Evolutionary conservation across 2,113 vertebrate genomes (phyloP), one percentile per base, ranked within the genome.

Genomic region (Solenodon paradoxus): DNA sequence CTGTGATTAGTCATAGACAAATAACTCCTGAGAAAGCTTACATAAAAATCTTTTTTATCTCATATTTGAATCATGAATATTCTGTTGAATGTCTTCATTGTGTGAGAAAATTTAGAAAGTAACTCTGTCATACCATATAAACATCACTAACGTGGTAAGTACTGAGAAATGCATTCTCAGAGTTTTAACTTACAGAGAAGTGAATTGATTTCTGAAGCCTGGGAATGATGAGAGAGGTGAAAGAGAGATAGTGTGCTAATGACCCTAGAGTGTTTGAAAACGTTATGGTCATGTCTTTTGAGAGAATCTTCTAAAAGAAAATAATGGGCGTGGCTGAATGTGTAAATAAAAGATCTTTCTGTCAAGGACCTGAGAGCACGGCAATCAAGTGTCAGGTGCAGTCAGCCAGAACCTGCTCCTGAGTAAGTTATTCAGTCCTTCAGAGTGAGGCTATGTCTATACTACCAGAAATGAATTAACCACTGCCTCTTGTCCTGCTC

Each of bases 181-280:
- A 89, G 69, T 89, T 95, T 90, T 93, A 96, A 66, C 57, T 93
- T 89, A 79, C 3, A 45, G 71, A 89, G 94, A 96, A 94, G 26
- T 87, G 89, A 95, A 95, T 86, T 95, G 95, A 96, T 94, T 97
- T 90, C 79, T 83, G 75, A 96, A 93, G 45, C 53, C 79, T 40
- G 28, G 35, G 19, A 68, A 90, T 90, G 90, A 94, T 94, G 74
- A 53, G 30, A 92, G 42, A 75, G 69, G 64, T 75, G 78, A 93
- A 92, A 86, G 68, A 85, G 69, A 83, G 72, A 96, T 51, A 82
- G 61, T 55, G 63, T 71, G 69, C 55, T 94, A 92, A 94, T 93
- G 79, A 89, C 87, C 32, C 83, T 90, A 32, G 57, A 87, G 79
- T 93, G 79, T 83, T 87, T 93, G 69, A 87, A 95, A 95, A 91